Percentiles rank a stretch among this genome's conserved stretches.
phyloP scores from a whole-genome alignment of 2,888 invertebrate genomes.

The Metallyticus violacea region DNA sequence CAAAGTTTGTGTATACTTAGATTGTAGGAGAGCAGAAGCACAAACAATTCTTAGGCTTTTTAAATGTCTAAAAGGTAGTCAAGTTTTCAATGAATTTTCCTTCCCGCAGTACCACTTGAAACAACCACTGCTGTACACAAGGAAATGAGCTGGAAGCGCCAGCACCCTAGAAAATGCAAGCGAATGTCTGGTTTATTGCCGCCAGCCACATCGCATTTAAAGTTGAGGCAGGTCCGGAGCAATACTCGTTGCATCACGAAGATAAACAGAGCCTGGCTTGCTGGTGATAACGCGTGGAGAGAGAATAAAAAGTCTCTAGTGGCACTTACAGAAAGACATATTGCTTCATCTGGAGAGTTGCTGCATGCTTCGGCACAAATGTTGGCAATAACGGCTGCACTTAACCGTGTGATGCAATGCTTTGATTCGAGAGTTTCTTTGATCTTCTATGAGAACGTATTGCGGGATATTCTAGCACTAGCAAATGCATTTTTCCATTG shows the following conservation, averaged over 20 bases:
- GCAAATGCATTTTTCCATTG: too few relatives aligned
- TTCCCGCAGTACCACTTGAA: neutral
- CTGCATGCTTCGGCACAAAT: neutral
- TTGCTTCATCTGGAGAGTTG: neutral
- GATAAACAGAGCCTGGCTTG: neutral
- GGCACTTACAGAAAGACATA: neutral
- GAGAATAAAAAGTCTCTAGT: neutral
- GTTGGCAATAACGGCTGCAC: neutral
- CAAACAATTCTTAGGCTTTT: too few relatives aligned
- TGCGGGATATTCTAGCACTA: too few relatives aligned
- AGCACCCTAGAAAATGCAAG: too few relatives aligned
- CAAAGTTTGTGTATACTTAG: too few relatives aligned
- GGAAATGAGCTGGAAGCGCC: too few relatives aligned
- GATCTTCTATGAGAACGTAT: neutral
- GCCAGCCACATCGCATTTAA: neutral
- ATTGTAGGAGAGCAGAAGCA: too few relatives aligned
- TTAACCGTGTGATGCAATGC: neutral
- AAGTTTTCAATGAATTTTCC: too few relatives aligned
- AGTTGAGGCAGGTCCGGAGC: slow-evolving; percentile 12
- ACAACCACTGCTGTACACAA: too few relatives aligned
- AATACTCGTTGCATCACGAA: neutral
- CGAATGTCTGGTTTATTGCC: neutral
- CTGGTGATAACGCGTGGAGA: neutral
- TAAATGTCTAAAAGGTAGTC: too few relatives aligned
- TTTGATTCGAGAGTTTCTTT: neutral